Evolutionary conservation across 2,888 invertebrate genomes (phyloP), one percentile per base, ranked within the genome.

Genomic region (Caenorhabditis drosophilae): DNA sequence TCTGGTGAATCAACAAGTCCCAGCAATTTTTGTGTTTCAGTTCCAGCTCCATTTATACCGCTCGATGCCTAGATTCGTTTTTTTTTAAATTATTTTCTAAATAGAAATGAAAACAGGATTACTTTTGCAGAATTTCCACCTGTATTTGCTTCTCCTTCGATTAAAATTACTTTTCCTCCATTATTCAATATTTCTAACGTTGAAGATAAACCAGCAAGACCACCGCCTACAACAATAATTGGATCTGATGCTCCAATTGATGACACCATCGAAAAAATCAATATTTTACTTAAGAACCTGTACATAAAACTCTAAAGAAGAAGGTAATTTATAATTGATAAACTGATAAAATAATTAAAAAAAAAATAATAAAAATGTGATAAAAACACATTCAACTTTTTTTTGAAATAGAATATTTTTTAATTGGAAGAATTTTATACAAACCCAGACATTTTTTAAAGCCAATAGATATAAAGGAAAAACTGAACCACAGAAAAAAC

Each of bases 41-140:
- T 83, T 18, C 67, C 68, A 62, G 76, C 77, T 11, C 77, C 83
- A 54, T 76, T 82, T 61, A 83, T 83, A 15, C 83, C 81, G 76
- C 49, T 58, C 4, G 60, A 59, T 18, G 64, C 59, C 58, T 66
- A n/a, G 12, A 40, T n/a, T n/a, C n/a, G n/a, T n/a, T n/a, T n/a
- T n/a, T n/a, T n/a, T n/a, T n/a, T n/a, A n/a, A n/a, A n/a, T n/a
- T n/a, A n/a, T n/a, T n/a, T n/a, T n/a, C n/a, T n/a, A n/a, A n/a
- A n/a, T n/a, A n/a, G n/a, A n/a, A n/a, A n/a, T n/a, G n/a, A n/a
- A n/a, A n/a, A n/a, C n/a, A n/a, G n/a, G n/a, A 64, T 73, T 2
- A 83, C 83, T 55, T 83, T 83, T 6, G 81, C 82, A 27, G 77
- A 77, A 58, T 83, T 83, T 34, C 83, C 83, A 23, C 83, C 83